Conservation (phyloP, 92 coral and sea anemone genomes). For the Isaurus tuberculatus region DNA sequence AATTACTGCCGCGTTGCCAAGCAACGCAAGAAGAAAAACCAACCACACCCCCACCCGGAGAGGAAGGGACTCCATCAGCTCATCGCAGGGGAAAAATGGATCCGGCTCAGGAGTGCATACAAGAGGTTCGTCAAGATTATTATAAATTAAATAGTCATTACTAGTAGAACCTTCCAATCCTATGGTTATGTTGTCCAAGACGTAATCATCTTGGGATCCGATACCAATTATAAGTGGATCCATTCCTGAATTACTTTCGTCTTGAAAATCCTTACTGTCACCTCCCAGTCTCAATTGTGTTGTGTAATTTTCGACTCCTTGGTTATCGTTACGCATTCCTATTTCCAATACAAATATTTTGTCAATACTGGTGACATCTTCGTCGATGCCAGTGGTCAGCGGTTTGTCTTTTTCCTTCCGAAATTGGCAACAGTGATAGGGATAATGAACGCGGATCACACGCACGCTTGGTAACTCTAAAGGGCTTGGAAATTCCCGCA, state of each 20-base stretch:
- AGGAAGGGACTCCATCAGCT: conserved; percentile 88
- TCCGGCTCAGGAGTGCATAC: conserved; percentile 92
- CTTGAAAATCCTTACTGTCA: conserved; percentile 48
- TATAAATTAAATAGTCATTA: not conserved
- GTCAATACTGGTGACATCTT: not conserved
- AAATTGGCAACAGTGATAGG: conserved; percentile 94
- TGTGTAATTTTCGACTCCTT: conserved; percentile 16
- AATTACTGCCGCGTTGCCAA: conserved; percentile 91
- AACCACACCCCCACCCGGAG: conserved; percentile 98
- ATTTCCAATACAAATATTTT: not conserved
- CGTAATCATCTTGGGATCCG: not conserved
- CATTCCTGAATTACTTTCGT: conserved; percentile 30
- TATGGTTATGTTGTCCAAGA: not conserved
- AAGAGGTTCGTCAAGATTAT: conserved; percentile 24
- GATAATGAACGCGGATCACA: conserved; percentile 66
- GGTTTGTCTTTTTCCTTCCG: conserved; percentile 49
- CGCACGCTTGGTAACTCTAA: conserved; percentile 66
- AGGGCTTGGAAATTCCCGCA: conserved; percentile 70
- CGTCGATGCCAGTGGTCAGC: not conserved
- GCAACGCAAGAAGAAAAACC: conserved; percentile 90
- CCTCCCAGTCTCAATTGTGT: not conserved
- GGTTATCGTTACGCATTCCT: not conserved
- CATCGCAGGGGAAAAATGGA: conserved; percentile 97
- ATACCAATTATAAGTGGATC: conserved; percentile 9
- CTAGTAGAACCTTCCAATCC: not conserved